Conservation (phyloP, 2,888 invertebrate species). For the Mimachlamys varia region DNA sequence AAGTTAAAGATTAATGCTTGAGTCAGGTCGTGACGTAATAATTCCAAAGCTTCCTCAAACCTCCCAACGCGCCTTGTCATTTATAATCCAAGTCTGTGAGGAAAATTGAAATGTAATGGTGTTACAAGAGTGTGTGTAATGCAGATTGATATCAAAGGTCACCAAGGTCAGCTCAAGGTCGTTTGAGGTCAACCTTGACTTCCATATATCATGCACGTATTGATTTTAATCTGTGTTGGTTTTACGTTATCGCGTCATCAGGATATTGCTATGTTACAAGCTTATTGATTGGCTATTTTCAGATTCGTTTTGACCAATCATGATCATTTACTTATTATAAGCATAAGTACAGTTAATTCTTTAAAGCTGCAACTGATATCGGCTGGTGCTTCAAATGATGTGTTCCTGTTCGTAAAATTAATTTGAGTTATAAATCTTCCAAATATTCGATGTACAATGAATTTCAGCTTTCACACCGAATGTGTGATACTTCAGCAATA, state of each 20-base stretch:
- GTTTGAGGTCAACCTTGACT: not conserved
- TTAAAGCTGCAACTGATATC: not conserved
- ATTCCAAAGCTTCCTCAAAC: not conserved
- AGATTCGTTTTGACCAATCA: not conserved
- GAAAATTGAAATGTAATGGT: constrained; percentile 20
- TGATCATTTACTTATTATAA: not conserved
- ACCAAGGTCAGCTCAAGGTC: not conserved
- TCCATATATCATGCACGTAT: not conserved
- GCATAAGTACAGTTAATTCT: no score
- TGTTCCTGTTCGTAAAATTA: not conserved
- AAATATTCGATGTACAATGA: no score
- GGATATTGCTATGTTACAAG: not conserved
- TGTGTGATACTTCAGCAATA: no score
- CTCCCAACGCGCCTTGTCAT: not conserved
- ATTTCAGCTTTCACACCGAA: no score
- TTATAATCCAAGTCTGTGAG: constrained; percentile 13
- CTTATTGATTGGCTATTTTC: not conserved
- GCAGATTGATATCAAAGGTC: constrained; percentile 6
- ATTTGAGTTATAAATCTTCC: no score
- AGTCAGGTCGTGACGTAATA: not conserved
- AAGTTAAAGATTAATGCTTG: not conserved
- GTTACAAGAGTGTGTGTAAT: not conserved
- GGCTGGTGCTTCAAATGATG: not conserved
- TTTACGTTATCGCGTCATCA: not conserved
- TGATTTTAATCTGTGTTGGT: not conserved